Base-by-base conservation (phyloP, 2,888 invertebrate genomes). In the Steromphala cineraria region DNA sequence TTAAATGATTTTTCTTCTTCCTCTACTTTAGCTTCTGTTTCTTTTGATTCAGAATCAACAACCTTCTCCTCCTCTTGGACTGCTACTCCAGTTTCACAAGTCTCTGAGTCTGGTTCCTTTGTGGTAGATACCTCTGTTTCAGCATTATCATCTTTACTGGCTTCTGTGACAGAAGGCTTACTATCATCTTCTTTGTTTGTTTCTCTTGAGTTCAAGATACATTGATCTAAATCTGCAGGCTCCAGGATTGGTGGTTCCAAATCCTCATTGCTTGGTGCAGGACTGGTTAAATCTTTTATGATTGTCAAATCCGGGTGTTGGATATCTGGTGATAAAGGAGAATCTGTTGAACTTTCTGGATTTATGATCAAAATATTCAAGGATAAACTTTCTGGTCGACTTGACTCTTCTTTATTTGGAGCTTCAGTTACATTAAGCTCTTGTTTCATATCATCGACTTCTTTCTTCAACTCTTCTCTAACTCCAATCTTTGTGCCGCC, bases 201-300 rank as follows among this genome's bases (percentile, higher is more conserved):
- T 46, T 46, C 46, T 46, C 13, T 46, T 46, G 10, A 10, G 13
- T 13, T 46, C 46, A 46, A 46, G 46, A 46, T 10, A 46, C 46
- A 46, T 46, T 5, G 46, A 10, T 46, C 46, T 13, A 46, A 36
- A 40, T 52, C 53, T 28, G 53, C 55, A 1, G 17, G 31, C 28
- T 36, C 55, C 36, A 76, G 36, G n/a, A 76, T 46, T 5, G 76
- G 76, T 53, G 55, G 53, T 19, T 53, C 55, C n/a, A 76, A n/a
- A 7, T 76, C 71, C 36, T 71, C 71, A 71, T 71, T 71, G 71
- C 71, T 71, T 15, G 71, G 40, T 36, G 71, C 31, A 36, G 71
- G 71, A 36, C 71, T 71, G 40, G 10, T 36, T 10, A 71, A 36
- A 40, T 40, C 40, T 13, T 71, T 71, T 31, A 71, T 71, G 10